phyloP scores from a whole-genome alignment of 2,888 invertebrate species.

The Uropetala carovei region DNA sequence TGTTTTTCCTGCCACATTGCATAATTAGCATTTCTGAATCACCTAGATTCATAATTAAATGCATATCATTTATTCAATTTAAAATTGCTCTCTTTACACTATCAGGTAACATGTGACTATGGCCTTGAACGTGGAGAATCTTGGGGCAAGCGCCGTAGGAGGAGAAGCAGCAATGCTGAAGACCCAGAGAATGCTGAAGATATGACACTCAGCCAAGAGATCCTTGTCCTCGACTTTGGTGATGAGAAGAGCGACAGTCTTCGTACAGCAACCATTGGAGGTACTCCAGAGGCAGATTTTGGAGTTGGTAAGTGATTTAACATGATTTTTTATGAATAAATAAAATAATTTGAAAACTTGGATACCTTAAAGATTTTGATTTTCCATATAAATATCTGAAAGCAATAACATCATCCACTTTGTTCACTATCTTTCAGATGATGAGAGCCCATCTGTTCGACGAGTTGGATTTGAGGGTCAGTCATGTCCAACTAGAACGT shows the following conservation, averaged over 20 bases:
- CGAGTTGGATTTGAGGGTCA: constrained; percentile 72
- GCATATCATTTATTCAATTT: constrained; percentile 67
- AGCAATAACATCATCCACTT: not conserved
- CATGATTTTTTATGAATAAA: not conserved
- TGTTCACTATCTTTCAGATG: constrained; percentile 14
- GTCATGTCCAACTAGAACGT: constrained; percentile 94
- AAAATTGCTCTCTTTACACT: constrained; percentile 70
- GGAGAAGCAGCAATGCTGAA: constrained; percentile 78
- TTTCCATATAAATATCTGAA: constrained; percentile 31
- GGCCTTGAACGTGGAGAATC: constrained; percentile 95
- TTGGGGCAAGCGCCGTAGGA: constrained; percentile 93
- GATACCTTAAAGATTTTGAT: too few relatives aligned
- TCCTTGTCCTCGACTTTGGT: constrained; percentile 93
- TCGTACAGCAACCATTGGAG: constrained; percentile 77
- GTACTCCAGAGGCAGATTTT: constrained; percentile 84
- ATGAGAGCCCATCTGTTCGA: constrained; percentile 22
- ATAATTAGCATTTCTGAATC: constrained; percentile 49
- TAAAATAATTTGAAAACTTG: too few relatives aligned
- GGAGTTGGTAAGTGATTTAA: constrained; percentile 79
- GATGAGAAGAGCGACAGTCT: constrained; percentile 91
- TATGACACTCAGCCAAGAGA: constrained; percentile 96
- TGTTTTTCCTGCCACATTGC: constrained; percentile 42
- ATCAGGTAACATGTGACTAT: constrained; percentile 84
- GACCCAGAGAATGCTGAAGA: constrained; percentile 84
- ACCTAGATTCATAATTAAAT: constrained; percentile 35